Evolutionary conservation across 2,113 vertebrate species (phyloP).

Genomic region (Gopherus evgoodei): DNA sequence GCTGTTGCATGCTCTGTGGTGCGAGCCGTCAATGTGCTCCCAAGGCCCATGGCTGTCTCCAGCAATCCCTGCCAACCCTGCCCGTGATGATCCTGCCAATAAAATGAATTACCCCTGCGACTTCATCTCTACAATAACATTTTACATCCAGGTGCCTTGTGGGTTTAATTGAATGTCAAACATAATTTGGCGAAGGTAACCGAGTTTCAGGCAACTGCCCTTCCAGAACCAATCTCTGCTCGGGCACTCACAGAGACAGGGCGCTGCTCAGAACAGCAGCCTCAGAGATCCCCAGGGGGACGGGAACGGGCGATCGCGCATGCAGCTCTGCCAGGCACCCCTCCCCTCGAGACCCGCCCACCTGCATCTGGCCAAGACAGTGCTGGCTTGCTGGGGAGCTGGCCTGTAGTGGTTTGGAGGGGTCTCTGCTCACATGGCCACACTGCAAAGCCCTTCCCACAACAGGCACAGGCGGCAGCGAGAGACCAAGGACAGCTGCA

Average conservation of each 20-base stretch:
- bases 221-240: background rate
- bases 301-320: background rate
- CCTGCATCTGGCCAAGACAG: background rate
- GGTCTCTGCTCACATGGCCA: background rate
- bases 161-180: constrained; percentile 70
- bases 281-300: background rate
- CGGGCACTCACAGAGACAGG: background rate
- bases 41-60: background rate
- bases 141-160: background rate
- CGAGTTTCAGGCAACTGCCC: background rate
- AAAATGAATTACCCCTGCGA: background rate
- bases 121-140: background rate
- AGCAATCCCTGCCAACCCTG: background rate
- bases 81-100: background rate
- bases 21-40: background rate
- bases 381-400: background rate
- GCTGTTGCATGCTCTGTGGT: background rate
- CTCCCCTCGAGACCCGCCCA: background rate
- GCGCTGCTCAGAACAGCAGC: background rate
- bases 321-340: background rate
- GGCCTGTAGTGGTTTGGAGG: background rate
- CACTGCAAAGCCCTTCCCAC: background rate
- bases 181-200: constrained; percentile 62
- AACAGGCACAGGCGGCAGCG: background rate
- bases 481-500: background rate